phyloP scores from a whole-genome alignment of 1,140 invertebrate genomes.

The Hyles euphorbiae region DNA sequence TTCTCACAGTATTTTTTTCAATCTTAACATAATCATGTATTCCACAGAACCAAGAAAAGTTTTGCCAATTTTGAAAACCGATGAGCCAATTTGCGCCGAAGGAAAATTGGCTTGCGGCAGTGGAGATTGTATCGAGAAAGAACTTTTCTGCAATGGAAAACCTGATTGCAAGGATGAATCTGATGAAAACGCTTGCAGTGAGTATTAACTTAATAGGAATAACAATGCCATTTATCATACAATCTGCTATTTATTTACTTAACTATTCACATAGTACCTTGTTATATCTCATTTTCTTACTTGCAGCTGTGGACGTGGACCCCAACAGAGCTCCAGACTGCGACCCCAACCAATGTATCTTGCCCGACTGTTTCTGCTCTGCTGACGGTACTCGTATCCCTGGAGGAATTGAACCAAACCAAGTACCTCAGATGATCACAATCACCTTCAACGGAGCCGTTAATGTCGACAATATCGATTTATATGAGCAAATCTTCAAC shows the following conservation, averaged over 20 bases:
- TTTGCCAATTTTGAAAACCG: conserved; percentile 91
- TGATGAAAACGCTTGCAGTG: conserved; percentile 96
- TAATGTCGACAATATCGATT: conserved; percentile 95
- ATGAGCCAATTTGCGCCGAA: conserved; percentile 92
- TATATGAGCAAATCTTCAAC: conserved; percentile 94
- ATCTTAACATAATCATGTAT: not conserved
- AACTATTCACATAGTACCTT: too few species aligned
- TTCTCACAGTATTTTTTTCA: too few species aligned
- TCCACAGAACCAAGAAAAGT: conserved; percentile 90
- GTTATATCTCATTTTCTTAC: not conserved
- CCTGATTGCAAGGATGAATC: conserved; percentile 95
- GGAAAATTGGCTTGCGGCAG: conserved; percentile 92
- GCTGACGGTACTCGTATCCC: conserved; percentile 94
- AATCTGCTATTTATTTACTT: not conserved
- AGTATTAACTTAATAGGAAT: conserved; percentile 69
- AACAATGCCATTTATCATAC: not conserved
- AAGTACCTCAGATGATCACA: conserved; percentile 96
- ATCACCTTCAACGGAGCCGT: conserved; percentile 96
- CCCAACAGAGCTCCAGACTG: conserved; percentile 93
- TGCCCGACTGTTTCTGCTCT: conserved; percentile 96
- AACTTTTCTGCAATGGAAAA: conserved; percentile 94
- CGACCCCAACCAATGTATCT: conserved; percentile 89
- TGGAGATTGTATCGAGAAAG: conserved; percentile 92
- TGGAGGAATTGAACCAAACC: conserved; percentile 85
- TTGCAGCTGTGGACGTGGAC: conserved; percentile 87